phyloP scores from a whole-genome alignment of 92 coral and sea anemone species.

The Paragorgia papillata region DNA sequence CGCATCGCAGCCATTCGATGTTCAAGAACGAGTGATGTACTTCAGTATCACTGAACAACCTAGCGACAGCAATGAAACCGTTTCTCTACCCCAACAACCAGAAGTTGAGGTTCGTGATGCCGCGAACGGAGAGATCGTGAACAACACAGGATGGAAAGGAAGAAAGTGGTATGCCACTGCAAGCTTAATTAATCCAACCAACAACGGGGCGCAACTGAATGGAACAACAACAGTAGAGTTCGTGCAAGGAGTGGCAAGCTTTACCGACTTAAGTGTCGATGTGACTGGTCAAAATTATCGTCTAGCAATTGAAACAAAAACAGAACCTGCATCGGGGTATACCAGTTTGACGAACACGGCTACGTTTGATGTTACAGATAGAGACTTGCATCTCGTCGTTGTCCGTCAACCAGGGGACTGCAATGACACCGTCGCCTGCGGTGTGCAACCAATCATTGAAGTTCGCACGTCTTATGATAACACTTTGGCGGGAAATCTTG shows the following conservation, averaged over 20 bases:
- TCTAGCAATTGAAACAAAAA: constrained; percentile 65
- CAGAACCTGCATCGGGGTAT: constrained; percentile 79
- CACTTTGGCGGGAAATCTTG: constrained; percentile 72
- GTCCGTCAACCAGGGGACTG: constrained; percentile 83
- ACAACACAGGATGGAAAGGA: constrained; percentile 95
- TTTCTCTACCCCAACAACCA: constrained; percentile 74
- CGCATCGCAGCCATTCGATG: constrained; percentile 57
- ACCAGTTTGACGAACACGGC: constrained; percentile 46
- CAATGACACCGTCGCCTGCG: constrained; percentile 91
- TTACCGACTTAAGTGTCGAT: constrained; percentile 79
- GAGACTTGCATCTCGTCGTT: constrained; percentile 60
- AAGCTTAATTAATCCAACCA: constrained; percentile 51
- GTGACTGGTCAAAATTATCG: constrained; percentile 69
- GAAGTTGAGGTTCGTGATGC: constrained; percentile 80
- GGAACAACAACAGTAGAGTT: constrained; percentile 74
- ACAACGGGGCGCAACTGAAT: constrained; percentile 63
- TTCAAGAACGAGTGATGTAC: constrained; percentile 69
- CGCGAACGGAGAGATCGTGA: constrained; percentile 76
- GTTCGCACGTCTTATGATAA: constrained; percentile 69
- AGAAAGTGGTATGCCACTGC: constrained; percentile 77
- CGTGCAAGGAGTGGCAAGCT: constrained; percentile 70
- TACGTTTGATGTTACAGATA: constrained; percentile 68
- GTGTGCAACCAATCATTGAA: constrained; percentile 77
- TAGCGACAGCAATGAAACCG: constrained; percentile 71
- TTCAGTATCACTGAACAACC: constrained; percentile 71